phyloP scores from a whole-genome alignment of 2,888 invertebrate genomes.

The Hecatera dysodea region DNA sequence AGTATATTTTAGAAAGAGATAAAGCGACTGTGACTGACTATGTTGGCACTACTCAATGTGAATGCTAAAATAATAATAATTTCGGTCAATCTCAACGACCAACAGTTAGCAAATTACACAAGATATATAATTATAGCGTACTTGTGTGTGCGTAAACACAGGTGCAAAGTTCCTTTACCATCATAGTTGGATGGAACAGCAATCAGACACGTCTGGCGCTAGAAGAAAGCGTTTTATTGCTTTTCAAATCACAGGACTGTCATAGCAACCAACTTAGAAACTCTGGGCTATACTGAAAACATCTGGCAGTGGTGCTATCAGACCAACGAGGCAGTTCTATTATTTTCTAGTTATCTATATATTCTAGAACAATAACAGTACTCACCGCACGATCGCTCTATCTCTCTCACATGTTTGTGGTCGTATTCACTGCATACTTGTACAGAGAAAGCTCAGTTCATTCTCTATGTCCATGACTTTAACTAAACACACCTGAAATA shows the following conservation, averaged over 20 bases:
- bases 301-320: neutral
- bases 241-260: neutral
- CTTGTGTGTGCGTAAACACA: neutral
- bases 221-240: neutral
- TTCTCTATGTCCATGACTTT: conserved; percentile 13
- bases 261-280: neutral
- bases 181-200: neutral
- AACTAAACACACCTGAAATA: conserved; percentile 57
- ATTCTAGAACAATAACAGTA: neutral
- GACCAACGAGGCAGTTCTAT: too few species aligned
- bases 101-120: neutral
- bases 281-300: neutral
- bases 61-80: neutral
- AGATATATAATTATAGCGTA: neutral
- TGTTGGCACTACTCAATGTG: neutral
- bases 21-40: neutral
- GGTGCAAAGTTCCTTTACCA: neutral
- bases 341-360: too few species aligned
- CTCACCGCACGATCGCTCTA: neutral
- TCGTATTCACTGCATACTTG: neutral
- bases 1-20: neutral
- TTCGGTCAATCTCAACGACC: neutral
- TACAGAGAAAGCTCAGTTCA: neutral
- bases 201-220: neutral
- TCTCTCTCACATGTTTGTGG: neutral